A percentile compares a stretch with the other conserved stretches of the same genome.
Evolutionary conservation across 2,888 invertebrate genomes (phyloP).

Genomic region (Galerucella pusilla): DNA sequence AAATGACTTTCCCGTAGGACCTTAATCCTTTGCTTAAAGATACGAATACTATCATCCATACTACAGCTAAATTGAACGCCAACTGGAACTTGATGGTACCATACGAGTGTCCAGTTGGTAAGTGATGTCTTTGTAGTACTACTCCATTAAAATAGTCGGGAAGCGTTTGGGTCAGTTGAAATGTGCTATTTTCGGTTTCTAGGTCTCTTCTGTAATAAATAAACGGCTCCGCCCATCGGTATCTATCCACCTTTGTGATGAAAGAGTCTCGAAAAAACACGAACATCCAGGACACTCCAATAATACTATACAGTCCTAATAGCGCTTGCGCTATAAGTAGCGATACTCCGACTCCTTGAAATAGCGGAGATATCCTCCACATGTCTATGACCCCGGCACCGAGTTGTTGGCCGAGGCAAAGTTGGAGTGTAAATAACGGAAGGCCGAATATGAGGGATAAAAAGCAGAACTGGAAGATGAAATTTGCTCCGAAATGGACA

Average conservation of each 20-base stretch:
- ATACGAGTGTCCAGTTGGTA: constrained; percentile 63
- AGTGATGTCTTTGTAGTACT: constrained; percentile 76
- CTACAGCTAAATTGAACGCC: constrained; percentile 88
- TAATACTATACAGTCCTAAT: constrained; percentile 87
- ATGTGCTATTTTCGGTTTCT: constrained; percentile 60
- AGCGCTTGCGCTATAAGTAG: constrained; percentile 82
- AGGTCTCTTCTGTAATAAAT: constrained; percentile 72
- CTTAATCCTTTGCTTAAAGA: constrained; percentile 88
- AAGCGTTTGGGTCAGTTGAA: constrained; percentile 78
- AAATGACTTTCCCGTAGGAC: constrained; percentile 86
- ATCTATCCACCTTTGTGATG: constrained; percentile 80
- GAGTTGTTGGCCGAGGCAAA: constrained; percentile 86
- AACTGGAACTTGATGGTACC: constrained; percentile 86
- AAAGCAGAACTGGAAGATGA: constrained; percentile 88
- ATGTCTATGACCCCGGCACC: constrained; percentile 89
- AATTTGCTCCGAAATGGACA: constrained; percentile 88
- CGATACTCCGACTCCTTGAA: constrained; percentile 89
- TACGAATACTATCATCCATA: constrained; percentile 91
- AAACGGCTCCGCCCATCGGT: constrained; percentile 84
- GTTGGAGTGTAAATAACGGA: constrained; percentile 85
- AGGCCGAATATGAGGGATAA: constrained; percentile 78
- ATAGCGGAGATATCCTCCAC: constrained; percentile 94
- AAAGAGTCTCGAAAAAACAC: constrained; percentile 90
- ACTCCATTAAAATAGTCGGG: constrained; percentile 88
- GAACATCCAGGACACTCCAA: constrained; percentile 92